Conservation (phyloP, 1,140 invertebrate genomes). For the Drosophila kepulauana region DNA sequence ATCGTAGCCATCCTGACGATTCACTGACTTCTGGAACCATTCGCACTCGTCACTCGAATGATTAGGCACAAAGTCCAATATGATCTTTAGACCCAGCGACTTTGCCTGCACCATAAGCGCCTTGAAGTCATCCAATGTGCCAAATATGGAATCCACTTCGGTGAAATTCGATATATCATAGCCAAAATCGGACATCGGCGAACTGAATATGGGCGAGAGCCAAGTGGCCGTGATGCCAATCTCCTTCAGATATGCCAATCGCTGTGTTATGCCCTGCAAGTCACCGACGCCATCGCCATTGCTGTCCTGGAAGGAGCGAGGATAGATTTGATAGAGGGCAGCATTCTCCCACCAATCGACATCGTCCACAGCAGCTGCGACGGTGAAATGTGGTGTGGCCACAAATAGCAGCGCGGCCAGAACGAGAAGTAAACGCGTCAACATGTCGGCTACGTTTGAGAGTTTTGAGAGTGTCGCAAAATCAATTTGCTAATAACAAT, state of each 20-base stretch:
- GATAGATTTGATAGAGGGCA: slow-evolving; percentile 92
- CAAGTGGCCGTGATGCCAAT: slow-evolving; percentile 87
- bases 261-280: slow-evolving; percentile 87
- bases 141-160: slow-evolving; percentile 89
- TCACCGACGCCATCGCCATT: slow-evolving; percentile 92
- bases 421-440: slow-evolving; percentile 60
- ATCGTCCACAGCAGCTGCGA: slow-evolving; percentile 22
- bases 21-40: slow-evolving; percentile 89
- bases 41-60: slow-evolving; percentile 89
- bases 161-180: slow-evolving; percentile 91
- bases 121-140: slow-evolving; percentile 91
- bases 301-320: slow-evolving; percentile 92
- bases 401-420: slow-evolving; percentile 20
- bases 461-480: slow-evolving; percentile 37
- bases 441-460: slow-evolving; percentile 73
- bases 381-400: not conserved
- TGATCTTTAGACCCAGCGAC: slow-evolving; percentile 67
- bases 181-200: slow-evolving; percentile 89
- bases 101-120: slow-evolving; percentile 88
- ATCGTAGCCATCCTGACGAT: slow-evolving; percentile 86
- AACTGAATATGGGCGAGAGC: slow-evolving; percentile 90
- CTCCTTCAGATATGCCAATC: slow-evolving; percentile 86
- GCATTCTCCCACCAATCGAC: slow-evolving; percentile 91
- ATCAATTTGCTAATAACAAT: slow-evolving; percentile 72
- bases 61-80: slow-evolving; percentile 87